Evolutionary conservation across 2,888 invertebrate genomes (phyloP).

Genomic region (Furcula furcula): DNA sequence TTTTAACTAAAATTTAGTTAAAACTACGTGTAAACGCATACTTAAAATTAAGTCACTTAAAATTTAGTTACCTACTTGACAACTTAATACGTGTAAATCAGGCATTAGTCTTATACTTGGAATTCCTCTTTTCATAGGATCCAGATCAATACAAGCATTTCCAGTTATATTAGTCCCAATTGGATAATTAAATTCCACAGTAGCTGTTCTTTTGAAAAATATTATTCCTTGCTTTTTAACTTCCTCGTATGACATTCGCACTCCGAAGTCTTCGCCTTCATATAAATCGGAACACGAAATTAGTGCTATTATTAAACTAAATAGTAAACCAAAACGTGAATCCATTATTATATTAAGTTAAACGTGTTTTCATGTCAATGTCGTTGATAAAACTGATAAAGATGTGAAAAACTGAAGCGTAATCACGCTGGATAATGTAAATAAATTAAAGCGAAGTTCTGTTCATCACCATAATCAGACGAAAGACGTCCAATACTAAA

Average conservation of each 20-base stretch:
- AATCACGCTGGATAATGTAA: constrained; percentile 2
- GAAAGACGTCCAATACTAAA: too few relatives aligned
- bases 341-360: constrained; percentile 13
- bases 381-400: constrained; percentile 27
- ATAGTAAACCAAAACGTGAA: neutral
- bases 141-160: constrained; percentile 42
- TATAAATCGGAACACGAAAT: constrained; percentile 24
- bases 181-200: constrained; percentile 36
- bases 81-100: too few relatives aligned
- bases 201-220: constrained; percentile 39
- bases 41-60: too few relatives aligned
- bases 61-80: too few relatives aligned
- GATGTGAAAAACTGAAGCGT: constrained; percentile 17
- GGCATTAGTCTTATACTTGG: too few relatives aligned
- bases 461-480: neutral
- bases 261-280: constrained; percentile 39
- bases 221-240: constrained; percentile 47
- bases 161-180: constrained; percentile 42
- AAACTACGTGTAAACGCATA: too few relatives aligned
- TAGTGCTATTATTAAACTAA: constrained; percentile 6
- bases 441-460: constrained; percentile 9
- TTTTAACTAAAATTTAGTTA: too few relatives aligned
- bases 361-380: constrained; percentile 19
- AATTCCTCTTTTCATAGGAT: constrained; percentile 34
- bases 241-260: constrained; percentile 45